Evolutionary conservation across 2,113 vertebrate species (phyloP).

Genomic region (Mormyrus iriodes): DNA sequence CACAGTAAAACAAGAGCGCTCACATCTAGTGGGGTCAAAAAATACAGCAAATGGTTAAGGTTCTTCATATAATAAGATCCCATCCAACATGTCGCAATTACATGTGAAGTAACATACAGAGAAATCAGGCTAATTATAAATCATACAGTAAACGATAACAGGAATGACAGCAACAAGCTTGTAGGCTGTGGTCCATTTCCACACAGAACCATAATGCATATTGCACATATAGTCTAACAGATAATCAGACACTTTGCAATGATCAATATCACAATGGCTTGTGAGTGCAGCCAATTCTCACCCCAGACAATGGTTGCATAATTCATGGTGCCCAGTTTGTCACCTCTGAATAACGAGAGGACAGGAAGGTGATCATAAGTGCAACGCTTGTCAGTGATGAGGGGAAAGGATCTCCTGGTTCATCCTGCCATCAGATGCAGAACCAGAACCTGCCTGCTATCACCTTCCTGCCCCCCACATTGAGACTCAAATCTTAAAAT

Average conservation of each 20-base stretch:
- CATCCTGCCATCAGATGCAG: neutral
- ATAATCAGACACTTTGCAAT: neutral
- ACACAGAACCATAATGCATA: neutral
- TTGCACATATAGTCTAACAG: neutral
- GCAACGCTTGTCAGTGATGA: neutral
- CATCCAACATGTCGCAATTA: slow-evolving; percentile 23
- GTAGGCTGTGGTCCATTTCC: neutral
- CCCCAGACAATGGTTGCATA: neutral
- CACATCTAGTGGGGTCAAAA: neutral
- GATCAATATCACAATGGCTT: neutral
- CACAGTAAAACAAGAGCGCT: neutral
- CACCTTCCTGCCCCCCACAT: neutral
- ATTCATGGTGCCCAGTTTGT: neutral
- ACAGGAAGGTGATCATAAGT: neutral
- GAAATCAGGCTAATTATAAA: slow-evolving; percentile 17
- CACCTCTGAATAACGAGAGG: neutral
- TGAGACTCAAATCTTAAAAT: neutral
- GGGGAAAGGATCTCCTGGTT: neutral
- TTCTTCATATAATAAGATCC: slow-evolving; percentile 14
- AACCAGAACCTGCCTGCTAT: neutral
- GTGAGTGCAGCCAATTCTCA: neutral
- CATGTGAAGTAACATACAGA: slow-evolving; percentile 15
- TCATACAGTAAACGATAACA: neutral
- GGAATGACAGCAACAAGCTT: neutral
- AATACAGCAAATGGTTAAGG: neutral